A percentile compares a stretch with the other conserved stretches of the same genome.
Conservation (phyloP, 2,113 vertebrate genomes). For the Triplophysa tibetana region DNA sequence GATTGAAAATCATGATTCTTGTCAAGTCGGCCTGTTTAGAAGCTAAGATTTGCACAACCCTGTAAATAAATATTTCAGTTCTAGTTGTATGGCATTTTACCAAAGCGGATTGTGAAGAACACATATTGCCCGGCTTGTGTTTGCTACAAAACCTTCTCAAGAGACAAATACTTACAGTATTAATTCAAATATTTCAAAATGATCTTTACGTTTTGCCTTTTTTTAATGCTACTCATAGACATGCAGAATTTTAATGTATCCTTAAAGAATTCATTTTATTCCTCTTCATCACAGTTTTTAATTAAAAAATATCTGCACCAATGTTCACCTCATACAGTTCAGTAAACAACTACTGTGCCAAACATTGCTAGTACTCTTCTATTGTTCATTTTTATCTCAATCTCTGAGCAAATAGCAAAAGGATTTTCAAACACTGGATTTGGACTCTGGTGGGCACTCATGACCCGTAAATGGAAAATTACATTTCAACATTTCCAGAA, state of each 20-base stretch:
- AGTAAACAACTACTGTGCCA: not conserved
- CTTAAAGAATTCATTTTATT: not conserved
- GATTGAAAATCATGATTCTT: constrained; percentile 39
- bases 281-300: not conserved
- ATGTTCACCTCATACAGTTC: not conserved
- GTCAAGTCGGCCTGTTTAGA: constrained; percentile 38
- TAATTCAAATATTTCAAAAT: not conserved
- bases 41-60: constrained; percentile 44
- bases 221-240: not conserved
- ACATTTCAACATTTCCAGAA: too few relatives aligned
- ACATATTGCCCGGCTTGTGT: not conserved
- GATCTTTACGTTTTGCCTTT: not conserved
- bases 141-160: not conserved
- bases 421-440: too few relatives aligned
- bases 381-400: not conserved
- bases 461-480: too few relatives aligned
- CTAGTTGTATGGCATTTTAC: constrained; percentile 24
- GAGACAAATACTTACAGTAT: not conserved
- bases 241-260: not conserved
- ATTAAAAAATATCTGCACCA: not conserved
- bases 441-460: too few relatives aligned
- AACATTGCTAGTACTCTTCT: not conserved
- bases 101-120: constrained; percentile 2
- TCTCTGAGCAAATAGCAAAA: too few relatives aligned
- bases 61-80: constrained; percentile 40